Evolutionary conservation across 2,797 vertebrate genomes (phyloP), one percentile per base, ranked within the genome.

Genomic region (Sebastiscus albofasciatus): DNA sequence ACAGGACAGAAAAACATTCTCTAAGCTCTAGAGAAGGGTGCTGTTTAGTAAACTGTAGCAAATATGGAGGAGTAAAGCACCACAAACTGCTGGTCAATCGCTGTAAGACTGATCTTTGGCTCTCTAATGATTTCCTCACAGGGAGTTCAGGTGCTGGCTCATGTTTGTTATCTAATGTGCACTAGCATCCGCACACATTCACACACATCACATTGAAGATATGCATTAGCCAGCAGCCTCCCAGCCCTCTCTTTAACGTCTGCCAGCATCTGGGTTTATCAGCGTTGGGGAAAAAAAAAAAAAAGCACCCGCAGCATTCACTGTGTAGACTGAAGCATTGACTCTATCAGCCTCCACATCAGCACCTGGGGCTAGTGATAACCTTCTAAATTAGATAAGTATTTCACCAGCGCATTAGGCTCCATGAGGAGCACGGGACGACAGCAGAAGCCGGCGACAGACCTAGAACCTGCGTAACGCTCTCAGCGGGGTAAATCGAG

Each of bases 361-460:
- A 81, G 73, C 79, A 82, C 76, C 65, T 39, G 72, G 2, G 33
- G 76, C 62, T 2, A 9, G 22, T 26, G 26, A 82, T 87, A 83
- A 85, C 75, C 68, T 73, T 79, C 75, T 59, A 72, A 77, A 88
- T 85, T 67, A 87, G 79, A 84, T 75, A 49, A 80, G 67, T 54
- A 70, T 82, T 85, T 82, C 58, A 80, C 31, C 49, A 11, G 75
- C 26, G 66, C 58, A 61, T 79, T 33, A 33, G 8, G 36, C 39
- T 77, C 29, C 56, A 39, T 67, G 33, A 39, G 65, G 36, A 86
- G 67, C 22, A 22, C 2, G 20, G 56, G 69, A 66, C 29, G 56
- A 62, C 77, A 62, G 68, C 56, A 55, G 46, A 56, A 11, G 67
- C 42, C 42, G 58, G 46, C 16, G 31, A 46, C 16, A 68, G 72